Evolutionary conservation across 2,113 vertebrate genomes (phyloP).

Genomic region (Gallinago jamesoni): DNA sequence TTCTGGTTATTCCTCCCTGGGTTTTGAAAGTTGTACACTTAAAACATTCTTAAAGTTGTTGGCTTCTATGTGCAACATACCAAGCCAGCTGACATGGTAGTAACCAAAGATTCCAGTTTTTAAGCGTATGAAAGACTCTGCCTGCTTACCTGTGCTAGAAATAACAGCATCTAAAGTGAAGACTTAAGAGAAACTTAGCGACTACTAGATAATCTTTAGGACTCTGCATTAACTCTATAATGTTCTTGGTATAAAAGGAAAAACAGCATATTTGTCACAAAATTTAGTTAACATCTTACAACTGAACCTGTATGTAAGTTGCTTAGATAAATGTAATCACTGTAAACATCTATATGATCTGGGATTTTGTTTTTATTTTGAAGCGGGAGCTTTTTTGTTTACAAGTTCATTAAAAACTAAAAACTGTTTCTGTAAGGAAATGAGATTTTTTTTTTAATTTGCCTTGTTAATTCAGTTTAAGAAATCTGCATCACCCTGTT

Average conservation of each 20-base stretch:
- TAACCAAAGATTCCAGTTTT: conserved; percentile 89
- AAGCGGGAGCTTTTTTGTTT: conserved; percentile 86
- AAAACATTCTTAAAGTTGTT: conserved; percentile 85
- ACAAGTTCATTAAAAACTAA: conserved; percentile 87
- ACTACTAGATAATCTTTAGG: conserved; percentile 92
- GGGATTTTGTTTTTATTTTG: conserved; percentile 84
- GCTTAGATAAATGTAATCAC: conserved; percentile 91
- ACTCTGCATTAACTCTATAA: conserved; percentile 91
- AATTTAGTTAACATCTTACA: conserved; percentile 88
- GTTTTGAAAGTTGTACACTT: conserved; percentile 86
- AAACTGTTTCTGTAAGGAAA: conserved; percentile 83
- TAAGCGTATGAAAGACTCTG: conserved; percentile 85
- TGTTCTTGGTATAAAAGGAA: conserved; percentile 90
- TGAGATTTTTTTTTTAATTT: conserved; percentile 73
- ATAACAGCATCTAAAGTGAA: conserved; percentile 88
- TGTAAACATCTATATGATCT: conserved; percentile 88
- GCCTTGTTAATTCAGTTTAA: conserved; percentile 78
- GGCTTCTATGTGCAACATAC: conserved; percentile 78
- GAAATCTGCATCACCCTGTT: conserved; percentile 74
- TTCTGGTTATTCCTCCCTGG: conserved; percentile 79
- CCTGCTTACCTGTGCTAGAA: conserved; percentile 90
- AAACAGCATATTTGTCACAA: conserved; percentile 87
- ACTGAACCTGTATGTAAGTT: conserved; percentile 92
- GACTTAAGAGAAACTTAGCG: conserved; percentile 87
- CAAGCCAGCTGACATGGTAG: conserved; percentile 79